Evolutionary conservation across 2,113 vertebrate species (phyloP).

Genomic region (Vombatus ursinus): DNA sequence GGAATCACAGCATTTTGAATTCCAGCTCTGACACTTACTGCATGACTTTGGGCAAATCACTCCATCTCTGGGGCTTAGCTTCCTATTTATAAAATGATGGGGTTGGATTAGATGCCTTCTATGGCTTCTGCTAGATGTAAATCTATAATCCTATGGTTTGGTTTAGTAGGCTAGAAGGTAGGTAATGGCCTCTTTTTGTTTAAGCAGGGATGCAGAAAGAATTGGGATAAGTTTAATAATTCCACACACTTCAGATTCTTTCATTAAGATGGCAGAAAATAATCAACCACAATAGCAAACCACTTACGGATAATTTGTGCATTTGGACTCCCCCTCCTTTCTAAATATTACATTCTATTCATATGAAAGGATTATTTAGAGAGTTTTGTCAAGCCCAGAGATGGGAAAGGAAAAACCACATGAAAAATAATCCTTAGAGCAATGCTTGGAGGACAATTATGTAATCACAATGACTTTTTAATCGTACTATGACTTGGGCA

Average conservation of each 20-base stretch:
- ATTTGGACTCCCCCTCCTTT: background rate
- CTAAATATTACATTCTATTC: background rate
- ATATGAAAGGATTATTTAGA: constrained; percentile 20
- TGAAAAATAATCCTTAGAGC: background rate
- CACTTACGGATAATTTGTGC: fast-evolving
- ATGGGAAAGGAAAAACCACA: constrained; percentile 35
- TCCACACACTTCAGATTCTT: background rate
- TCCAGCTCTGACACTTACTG: background rate
- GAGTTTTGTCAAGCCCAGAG: constrained; percentile 27
- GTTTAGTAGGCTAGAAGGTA: background rate
- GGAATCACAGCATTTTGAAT: background rate
- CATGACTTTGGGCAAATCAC: background rate
- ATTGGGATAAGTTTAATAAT: background rate
- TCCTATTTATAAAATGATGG: background rate
- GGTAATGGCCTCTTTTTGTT: background rate
- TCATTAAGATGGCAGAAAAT: background rate
- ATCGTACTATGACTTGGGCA: background rate
- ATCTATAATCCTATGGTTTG: background rate
- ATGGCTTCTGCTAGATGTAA: background rate
- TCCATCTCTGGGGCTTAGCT: background rate
- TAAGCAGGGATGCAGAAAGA: background rate
- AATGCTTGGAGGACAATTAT: background rate
- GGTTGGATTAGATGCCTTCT: background rate
- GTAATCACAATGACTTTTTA: background rate
- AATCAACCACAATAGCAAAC: background rate